Evolutionary conservation across 1,140 invertebrate species (phyloP).

Genomic region (Drosophila novamexicana): DNA sequence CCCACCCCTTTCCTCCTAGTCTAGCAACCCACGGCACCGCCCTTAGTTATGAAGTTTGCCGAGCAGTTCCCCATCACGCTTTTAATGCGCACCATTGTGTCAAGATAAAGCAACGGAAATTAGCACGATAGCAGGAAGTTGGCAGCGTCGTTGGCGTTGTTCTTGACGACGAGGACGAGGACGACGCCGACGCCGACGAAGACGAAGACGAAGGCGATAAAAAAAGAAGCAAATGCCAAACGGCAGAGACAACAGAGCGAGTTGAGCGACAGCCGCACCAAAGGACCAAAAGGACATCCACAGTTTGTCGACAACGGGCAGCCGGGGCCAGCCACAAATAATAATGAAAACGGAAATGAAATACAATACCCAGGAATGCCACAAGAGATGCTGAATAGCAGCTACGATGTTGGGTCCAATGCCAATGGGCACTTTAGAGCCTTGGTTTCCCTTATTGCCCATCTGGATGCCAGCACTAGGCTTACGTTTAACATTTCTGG

Average conservation of each 20-base stretch:
- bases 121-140: slow-evolving; percentile 84
- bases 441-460: slow-evolving; percentile 16
- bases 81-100: slow-evolving; percentile 84
- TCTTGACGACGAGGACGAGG: slow-evolving; percentile 45
- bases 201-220: slow-evolving; percentile 28
- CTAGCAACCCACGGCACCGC: slow-evolving; percentile 3
- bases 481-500: slow-evolving; percentile 3
- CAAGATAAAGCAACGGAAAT: slow-evolving; percentile 84
- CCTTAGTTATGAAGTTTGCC: slow-evolving; percentile 66
- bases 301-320: slow-evolving; percentile 51
- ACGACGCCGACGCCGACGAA: slow-evolving; percentile 22
- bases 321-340: slow-evolving; percentile 67
- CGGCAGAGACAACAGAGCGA: slow-evolving; percentile 20
- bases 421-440: slow-evolving; percentile 14
- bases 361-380: slow-evolving; percentile 75
- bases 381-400: slow-evolving; percentile 54
- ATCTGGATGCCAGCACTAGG: slow-evolving; percentile 7
- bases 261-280: slow-evolving; percentile 35
- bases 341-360: slow-evolving; percentile 82
- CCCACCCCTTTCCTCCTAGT: too few relatives aligned
- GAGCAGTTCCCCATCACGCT: slow-evolving; percentile 42
- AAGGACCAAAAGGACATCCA: slow-evolving; percentile 39
- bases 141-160: slow-evolving; percentile 75
- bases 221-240: slow-evolving; percentile 38
- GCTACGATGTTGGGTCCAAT: slow-evolving; percentile 23